Conservation (phyloP, 1,140 invertebrate species). For the Dinothrombium tinctorium region DNA sequence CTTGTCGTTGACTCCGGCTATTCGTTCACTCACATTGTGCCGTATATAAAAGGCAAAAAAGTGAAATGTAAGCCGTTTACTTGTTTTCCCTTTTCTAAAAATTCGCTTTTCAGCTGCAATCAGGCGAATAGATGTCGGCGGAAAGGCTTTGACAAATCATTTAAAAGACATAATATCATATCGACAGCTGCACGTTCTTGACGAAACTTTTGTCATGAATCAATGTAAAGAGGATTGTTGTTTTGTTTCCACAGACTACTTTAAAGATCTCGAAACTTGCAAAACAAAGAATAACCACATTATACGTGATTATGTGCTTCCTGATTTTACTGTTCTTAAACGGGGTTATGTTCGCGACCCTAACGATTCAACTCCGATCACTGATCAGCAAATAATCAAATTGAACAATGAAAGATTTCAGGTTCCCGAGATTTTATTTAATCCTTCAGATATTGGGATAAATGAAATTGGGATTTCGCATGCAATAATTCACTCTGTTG, state of each 20-base stretch:
- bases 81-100: not conserved
- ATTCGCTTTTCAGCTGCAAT: constrained; percentile 25
- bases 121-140: constrained; percentile 73
- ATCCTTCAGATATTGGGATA: constrained; percentile 83
- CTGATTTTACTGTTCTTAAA: constrained; percentile 68
- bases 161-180: constrained; percentile 94
- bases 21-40: constrained; percentile 83
- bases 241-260: constrained; percentile 70
- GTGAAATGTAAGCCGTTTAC: constrained; percentile 31
- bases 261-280: constrained; percentile 52
- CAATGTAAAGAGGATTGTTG: constrained; percentile 95
- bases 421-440: constrained; percentile 82
- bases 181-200: constrained; percentile 85
- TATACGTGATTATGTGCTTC: constrained; percentile 72
- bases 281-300: constrained; percentile 37
- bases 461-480: constrained; percentile 82
- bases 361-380: constrained; percentile 20
- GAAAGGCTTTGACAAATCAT: constrained; percentile 92
- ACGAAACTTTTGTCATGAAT: constrained; percentile 96
- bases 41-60: constrained; percentile 72
- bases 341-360: constrained; percentile 44
- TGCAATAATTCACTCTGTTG: constrained; percentile 47
- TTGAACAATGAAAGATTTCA: constrained; percentile 57
- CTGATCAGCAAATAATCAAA: constrained; percentile 38
- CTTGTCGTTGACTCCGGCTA: constrained; percentile 79